Conservation (phyloP, 2,113 vertebrate genomes). For the Triplophysa rosa region DNA sequence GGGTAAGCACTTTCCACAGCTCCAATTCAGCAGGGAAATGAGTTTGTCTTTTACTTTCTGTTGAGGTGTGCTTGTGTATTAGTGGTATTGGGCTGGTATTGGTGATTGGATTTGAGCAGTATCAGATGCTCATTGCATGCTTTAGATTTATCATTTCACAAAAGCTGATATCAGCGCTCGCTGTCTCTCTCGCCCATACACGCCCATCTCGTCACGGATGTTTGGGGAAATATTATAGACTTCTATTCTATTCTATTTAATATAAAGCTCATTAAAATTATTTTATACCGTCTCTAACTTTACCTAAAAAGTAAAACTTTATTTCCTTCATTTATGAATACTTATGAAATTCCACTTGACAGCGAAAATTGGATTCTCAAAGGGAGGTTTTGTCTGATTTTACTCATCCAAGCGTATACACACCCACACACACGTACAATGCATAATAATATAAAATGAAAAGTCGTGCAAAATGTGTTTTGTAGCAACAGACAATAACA, state of each 20-base stretch:
- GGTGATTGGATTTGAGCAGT: constrained; percentile 48
- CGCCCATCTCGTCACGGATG: background rate
- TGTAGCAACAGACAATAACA: constrained; percentile 8
- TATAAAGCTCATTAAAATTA: background rate
- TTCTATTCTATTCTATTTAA: background rate
- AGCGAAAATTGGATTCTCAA: no score
- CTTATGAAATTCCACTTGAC: no score
- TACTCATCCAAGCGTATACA: background rate
- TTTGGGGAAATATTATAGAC: background rate
- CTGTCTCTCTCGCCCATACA: background rate
- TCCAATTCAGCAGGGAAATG: constrained; percentile 49
- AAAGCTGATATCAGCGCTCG: background rate
- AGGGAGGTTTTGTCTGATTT: no score
- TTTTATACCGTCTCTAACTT: no score
- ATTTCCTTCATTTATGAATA: no score
- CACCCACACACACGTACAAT: background rate
- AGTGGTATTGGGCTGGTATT: constrained; percentile 42
- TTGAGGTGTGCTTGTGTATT: constrained; percentile 37
- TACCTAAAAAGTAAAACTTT: no score
- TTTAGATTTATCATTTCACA: constrained; percentile 35
- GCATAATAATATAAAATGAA: background rate
- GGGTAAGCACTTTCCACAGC: constrained; percentile 45
- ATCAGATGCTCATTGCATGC: constrained; percentile 26
- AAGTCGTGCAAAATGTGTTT: constrained; percentile 13
- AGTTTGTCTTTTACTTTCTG: constrained; percentile 47